Conservation (phyloP, 2,113 vertebrate genomes). For the Mirounga angustirostris region DNA sequence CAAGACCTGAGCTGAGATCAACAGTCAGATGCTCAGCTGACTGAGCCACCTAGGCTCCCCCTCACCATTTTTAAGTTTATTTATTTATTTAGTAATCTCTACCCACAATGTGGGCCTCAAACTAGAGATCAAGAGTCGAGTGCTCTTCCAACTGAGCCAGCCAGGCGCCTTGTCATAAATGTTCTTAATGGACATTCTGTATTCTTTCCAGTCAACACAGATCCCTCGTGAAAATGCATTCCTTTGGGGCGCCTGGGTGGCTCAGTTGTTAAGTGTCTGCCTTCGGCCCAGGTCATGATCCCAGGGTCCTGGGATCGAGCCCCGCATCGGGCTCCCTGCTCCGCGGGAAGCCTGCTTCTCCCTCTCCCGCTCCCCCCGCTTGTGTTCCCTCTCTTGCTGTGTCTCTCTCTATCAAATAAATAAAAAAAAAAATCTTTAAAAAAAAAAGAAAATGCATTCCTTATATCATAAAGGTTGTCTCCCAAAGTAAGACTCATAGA, state of each 20-base stretch:
- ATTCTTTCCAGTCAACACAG: conserved; percentile 7
- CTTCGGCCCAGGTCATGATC: too few relatives aligned
- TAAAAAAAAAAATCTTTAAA: too few relatives aligned
- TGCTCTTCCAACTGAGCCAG: background rate
- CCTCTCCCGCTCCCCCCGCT: too few relatives aligned
- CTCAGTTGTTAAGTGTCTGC: too few relatives aligned
- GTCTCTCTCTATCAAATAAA: too few relatives aligned
- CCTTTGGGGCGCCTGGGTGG: background rate
- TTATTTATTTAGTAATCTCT: background rate
- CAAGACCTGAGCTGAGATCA: background rate
- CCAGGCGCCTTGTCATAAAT: background rate
- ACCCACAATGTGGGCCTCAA: background rate
- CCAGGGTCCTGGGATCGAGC: too few relatives aligned
- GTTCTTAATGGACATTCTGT: background rate
- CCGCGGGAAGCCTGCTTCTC: too few relatives aligned
- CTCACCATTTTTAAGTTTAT: background rate
- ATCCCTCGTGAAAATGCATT: background rate
- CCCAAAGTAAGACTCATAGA: background rate
- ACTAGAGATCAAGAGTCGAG: background rate
- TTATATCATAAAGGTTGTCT: background rate
- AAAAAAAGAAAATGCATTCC: background rate
- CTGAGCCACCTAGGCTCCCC: background rate
- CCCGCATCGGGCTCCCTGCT: too few relatives aligned
- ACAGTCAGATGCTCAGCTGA: background rate
- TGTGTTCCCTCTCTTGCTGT: too few relatives aligned